phyloP scores from a whole-genome alignment of 2,888 invertebrate genomes.

The Aporophyla nigra region DNA sequence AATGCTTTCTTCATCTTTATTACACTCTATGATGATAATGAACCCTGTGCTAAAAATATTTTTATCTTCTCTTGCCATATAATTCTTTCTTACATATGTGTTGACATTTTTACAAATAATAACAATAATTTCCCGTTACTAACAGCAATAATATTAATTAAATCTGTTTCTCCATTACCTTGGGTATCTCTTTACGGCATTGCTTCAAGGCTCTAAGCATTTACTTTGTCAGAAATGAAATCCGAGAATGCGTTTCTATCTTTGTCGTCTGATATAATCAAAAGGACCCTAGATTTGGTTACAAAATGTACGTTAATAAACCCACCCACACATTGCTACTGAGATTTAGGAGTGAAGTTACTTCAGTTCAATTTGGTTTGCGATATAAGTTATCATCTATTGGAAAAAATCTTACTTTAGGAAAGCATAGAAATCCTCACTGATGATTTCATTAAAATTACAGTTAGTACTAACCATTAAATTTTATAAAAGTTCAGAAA shows the following conservation, averaged over 20 bases:
- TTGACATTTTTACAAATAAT: slow-evolving; percentile 27
- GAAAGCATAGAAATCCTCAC: background rate
- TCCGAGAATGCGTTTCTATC: slow-evolving; percentile 67
- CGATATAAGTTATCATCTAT: slow-evolving; percentile 30
- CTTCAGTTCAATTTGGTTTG: slow-evolving; percentile 43
- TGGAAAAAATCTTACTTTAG: slow-evolving; percentile 5
- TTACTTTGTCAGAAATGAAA: slow-evolving; percentile 65
- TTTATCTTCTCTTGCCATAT: background rate
- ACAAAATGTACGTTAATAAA: slow-evolving; percentile 64
- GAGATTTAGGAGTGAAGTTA: slow-evolving; percentile 51
- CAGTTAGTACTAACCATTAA: background rate
- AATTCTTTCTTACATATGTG: background rate
- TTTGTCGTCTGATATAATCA: slow-evolving; percentile 63
- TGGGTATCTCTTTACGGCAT: slow-evolving; percentile 60
- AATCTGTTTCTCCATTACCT: slow-evolving; percentile 55
- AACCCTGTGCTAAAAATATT: background rate
- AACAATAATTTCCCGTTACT: slow-evolving; percentile 21
- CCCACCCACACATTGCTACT: slow-evolving; percentile 60
- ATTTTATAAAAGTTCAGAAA: background rate
- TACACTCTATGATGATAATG: background rate
- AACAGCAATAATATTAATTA: slow-evolving; percentile 47
- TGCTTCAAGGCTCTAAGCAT: slow-evolving; percentile 59
- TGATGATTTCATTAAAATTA: background rate
- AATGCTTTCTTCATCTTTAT: background rate
- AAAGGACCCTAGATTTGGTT: slow-evolving; percentile 66